Evolutionary conservation across 2,113 vertebrate species (phyloP).

Genomic region (Neolamprologus tretocephalus): DNA sequence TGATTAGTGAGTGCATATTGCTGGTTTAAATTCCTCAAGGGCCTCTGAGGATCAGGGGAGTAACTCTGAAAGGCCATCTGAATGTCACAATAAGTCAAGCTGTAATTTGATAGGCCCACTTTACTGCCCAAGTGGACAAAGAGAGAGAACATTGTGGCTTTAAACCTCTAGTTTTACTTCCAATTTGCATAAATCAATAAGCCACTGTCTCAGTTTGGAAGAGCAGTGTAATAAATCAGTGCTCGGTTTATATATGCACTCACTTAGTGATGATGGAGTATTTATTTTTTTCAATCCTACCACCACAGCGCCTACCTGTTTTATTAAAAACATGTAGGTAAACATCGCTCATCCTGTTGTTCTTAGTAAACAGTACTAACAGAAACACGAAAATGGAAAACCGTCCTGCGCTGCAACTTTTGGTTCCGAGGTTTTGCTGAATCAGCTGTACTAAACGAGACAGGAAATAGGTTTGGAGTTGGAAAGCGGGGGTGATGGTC

Average conservation of each 20-base stretch:
- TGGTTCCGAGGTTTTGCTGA: slow-evolving; percentile 2
- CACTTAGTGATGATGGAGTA: background rate
- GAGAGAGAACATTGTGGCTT: background rate
- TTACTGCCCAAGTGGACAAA: background rate
- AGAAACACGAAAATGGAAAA: background rate
- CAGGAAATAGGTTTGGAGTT: background rate
- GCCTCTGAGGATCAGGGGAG: background rate
- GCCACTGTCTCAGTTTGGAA: background rate
- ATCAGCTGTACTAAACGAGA: background rate
- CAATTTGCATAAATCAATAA: background rate
- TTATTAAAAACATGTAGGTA: background rate
- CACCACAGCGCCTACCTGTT: background rate
- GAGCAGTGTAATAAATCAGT: background rate
- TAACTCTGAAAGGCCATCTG: slow-evolving; percentile 20
- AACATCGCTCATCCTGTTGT: background rate
- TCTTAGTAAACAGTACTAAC: background rate
- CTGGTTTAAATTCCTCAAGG: slow-evolving; percentile 19
- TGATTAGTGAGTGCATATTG: slow-evolving; percentile 20
- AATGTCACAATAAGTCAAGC: slow-evolving; percentile 11
- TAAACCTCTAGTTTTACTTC: background rate
- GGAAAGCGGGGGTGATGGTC: background rate
- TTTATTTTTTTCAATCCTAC: background rate
- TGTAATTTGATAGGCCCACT: slow-evolving; percentile 10
- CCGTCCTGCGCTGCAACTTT: background rate
- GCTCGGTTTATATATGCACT: background rate